Evolutionary conservation across 92 coral and sea anemone species (phyloP), one percentile per base, ranked within the genome.

Genomic region (Phenganax stokvisi): DNA sequence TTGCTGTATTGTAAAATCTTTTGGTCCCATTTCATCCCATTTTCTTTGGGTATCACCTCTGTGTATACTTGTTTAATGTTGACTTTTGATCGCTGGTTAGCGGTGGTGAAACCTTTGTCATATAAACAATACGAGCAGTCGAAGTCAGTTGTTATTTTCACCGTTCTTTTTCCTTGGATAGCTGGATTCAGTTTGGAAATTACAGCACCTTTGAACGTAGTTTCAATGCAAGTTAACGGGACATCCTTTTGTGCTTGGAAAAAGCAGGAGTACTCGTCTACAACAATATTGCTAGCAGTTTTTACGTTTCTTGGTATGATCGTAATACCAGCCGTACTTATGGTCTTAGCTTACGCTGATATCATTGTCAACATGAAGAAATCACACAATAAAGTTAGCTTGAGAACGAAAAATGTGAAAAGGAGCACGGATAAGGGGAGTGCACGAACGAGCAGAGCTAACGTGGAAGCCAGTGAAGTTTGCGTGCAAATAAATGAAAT

Each of bases 301-400:
- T 79, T 79, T 51, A 31, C 74, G 10, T 54, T 79, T 52, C 11
- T 65, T 1, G 74, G 83, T 0, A 79, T 51, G 74, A 79, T 79
- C 15, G 15, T 79, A 9, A 54, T 92, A 15, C 97, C 97, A 0
- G 84, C 86, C 3, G 54, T 68, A 12, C 87, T 92, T 51, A 89
- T 90, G 68, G 88, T 90, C 91, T 51, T 74, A 5, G 90, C 92
- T 0, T 90, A 85, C 68, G 57, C 85, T 8, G 90, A 88, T 60
- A 84, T 89, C 31, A 82, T 87, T 6, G 25, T 90, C 12, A 79
- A 64, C 51, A 71, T 90, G 57, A 88, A 82, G 84, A 71, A 63
- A 30, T 84, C 92, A 3, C 72, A 62, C 8, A 77, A 47, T 54
- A 57, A 76, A 17, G 72, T 86, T 55, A 84, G 66, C 67, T 61